These are phyloP conservation scores for Piaya cayana DNA, from an alignment of 2,113 vertebrate species.

Conservation along the genomic window DNA sequence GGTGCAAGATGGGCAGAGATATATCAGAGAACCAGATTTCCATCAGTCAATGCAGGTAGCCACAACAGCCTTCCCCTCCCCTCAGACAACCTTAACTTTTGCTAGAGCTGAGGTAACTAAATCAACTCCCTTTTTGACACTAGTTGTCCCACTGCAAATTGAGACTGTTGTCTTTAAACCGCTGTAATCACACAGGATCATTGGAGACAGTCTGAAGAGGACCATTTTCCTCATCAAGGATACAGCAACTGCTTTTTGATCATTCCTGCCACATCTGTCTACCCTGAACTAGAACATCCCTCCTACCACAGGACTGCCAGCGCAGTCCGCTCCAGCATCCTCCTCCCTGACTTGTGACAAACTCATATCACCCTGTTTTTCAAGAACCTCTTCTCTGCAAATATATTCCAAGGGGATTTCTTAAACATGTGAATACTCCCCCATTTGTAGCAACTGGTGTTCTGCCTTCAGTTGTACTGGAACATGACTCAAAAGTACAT, in stretches of 20 bases:
- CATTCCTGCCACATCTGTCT: neutral
- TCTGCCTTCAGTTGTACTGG: neutral
- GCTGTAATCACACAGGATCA: neutral
- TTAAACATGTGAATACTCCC: neutral
- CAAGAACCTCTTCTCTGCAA: neutral
- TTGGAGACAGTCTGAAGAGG: neutral
- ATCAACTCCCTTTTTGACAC: neutral
- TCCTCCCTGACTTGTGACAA: neutral
- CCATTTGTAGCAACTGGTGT: neutral
- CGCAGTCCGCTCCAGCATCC: neutral
- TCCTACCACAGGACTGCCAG: neutral
- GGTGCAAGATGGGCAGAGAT: neutral
- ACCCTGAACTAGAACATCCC: neutral
- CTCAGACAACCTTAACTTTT: neutral
- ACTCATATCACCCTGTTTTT: neutral
- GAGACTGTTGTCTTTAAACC: neutral
- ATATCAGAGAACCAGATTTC: neutral
- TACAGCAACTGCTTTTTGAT: neutral
- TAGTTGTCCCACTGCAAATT: accelerated
- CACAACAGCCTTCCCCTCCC: neutral
- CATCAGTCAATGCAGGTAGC: neutral
- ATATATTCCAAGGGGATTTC: neutral
- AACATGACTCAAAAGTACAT: neutral
- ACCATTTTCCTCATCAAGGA: neutral
- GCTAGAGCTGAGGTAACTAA: neutral